Conservation (phyloP, 1,140 invertebrate genomes). For the Bursaphelenchus mucronatus region DNA sequence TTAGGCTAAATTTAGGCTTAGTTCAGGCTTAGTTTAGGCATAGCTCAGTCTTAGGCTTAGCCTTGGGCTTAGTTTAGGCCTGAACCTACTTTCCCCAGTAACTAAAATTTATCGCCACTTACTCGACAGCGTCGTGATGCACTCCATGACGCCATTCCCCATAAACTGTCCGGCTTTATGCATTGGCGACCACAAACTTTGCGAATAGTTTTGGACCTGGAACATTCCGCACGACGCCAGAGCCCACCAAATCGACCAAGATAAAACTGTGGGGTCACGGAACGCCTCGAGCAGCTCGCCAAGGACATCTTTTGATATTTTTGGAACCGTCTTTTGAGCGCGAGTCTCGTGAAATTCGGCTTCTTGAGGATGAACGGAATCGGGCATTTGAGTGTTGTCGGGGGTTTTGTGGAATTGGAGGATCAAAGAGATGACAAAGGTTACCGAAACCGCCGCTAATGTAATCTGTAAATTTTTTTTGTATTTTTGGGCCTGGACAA, state of each 20-base stretch:
- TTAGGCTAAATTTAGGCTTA: no score
- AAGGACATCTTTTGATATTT: not conserved
- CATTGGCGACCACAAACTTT: slow-evolving; percentile 71
- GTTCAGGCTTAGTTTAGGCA: no score
- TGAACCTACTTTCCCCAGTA: no score
- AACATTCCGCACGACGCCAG: slow-evolving; percentile 74
- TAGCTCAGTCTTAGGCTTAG: no score
- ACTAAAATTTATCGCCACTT: not conserved
- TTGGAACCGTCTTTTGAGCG: slow-evolving; percentile 3
- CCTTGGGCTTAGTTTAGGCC: no score
- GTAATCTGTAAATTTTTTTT: slow-evolving; percentile 60
- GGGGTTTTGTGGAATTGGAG: slow-evolving; percentile 25
- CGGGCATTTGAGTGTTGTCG: slow-evolving; percentile 1
- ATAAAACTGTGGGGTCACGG: slow-evolving; percentile 70
- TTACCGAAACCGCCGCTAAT: slow-evolving; percentile 69
- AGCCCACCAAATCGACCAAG: slow-evolving; percentile 83
- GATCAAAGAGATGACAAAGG: slow-evolving; percentile 29
- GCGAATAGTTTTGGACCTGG: slow-evolving; percentile 71
- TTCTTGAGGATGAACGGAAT: not conserved
- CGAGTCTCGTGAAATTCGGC: not conserved
- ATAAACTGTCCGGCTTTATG: slow-evolving; percentile 34
- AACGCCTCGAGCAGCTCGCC: not conserved
- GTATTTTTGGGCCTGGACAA: no score
- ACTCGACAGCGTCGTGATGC: slow-evolving; percentile 43
- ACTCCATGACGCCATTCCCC: slow-evolving; percentile 43